phyloP scores from a whole-genome alignment of 2,113 vertebrate species.

The Cyrtonyx montezumae region DNA sequence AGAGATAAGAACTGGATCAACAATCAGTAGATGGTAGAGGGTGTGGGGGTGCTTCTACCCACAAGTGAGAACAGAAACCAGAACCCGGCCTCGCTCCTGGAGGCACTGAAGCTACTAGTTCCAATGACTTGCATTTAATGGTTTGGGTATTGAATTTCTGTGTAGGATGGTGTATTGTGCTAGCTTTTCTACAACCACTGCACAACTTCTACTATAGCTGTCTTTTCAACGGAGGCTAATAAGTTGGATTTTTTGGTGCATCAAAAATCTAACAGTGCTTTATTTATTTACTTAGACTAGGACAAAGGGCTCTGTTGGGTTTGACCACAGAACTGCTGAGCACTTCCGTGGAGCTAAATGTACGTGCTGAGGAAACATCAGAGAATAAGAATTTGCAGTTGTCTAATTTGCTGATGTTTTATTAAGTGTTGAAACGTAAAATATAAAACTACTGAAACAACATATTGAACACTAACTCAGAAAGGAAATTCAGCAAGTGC shows the following conservation, averaged over 20 bases:
- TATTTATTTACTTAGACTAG: neutral
- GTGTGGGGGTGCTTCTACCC: neutral
- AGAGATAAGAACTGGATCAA: neutral
- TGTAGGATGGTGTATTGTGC: neutral
- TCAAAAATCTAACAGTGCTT: neutral
- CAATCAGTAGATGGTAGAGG: neutral
- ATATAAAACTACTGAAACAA: neutral
- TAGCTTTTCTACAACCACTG: neutral
- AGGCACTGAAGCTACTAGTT: neutral
- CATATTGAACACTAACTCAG: neutral
- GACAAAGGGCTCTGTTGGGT: neutral
- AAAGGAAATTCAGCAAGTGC: neutral
- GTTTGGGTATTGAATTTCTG: neutral
- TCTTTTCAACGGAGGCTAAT: neutral
- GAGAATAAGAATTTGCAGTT: neutral
- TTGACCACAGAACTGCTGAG: neutral
- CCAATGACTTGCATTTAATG: rapidly evolving
- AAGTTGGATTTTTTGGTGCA: neutral
- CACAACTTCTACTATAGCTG: rapidly evolving
- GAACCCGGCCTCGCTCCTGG: neutral
- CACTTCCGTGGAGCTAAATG: neutral
- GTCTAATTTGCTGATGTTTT: neutral
- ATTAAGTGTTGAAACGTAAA: rapidly evolving
- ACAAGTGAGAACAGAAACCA: neutral
- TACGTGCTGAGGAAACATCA: neutral